Evolutionary conservation across 2,888 invertebrate species (phyloP).

Genomic region (Cyclophora albipunctata): DNA sequence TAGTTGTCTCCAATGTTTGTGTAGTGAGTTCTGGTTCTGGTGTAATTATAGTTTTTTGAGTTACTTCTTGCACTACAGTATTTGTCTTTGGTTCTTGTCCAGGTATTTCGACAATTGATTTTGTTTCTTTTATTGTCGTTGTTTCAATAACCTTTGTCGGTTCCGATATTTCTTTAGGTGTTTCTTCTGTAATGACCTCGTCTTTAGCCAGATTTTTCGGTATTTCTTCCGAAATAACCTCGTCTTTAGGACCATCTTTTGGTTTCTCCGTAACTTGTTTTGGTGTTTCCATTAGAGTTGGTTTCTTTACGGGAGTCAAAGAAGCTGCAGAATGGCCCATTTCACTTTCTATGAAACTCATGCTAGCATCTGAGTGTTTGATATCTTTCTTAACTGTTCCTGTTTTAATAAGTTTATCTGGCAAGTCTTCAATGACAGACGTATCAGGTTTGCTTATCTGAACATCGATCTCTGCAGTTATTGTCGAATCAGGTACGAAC

Average conservation of each 20-base stretch:
- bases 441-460: conserved; percentile 25
- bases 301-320: neutral
- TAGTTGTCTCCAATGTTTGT: conserved; percentile 9
- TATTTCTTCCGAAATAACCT: neutral
- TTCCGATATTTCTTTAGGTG: neutral
- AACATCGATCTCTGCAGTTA: conserved; percentile 42
- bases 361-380: conserved; percentile 10
- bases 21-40: neutral
- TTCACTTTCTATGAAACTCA: conserved; percentile 25
- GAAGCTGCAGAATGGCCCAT: conserved; percentile 14
- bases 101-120: too few relatives aligned
- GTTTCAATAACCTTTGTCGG: too few relatives aligned
- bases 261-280: neutral
- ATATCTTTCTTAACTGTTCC: too few relatives aligned
- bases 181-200: conserved; percentile 1
- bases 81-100: too few relatives aligned
- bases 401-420: too few relatives aligned
- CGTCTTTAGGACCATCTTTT: neutral
- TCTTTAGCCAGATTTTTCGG: neutral
- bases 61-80: neutral
- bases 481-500: conserved; percentile 38
- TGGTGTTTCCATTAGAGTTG: too few relatives aligned
- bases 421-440: too few relatives aligned
- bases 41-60: neutral
- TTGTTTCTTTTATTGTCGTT: too few relatives aligned